A percentile compares a stretch with the other conserved stretches of the same genome.
phyloP scores from a whole-genome alignment of 2,113 vertebrate species.

The Struthio camelus region DNA sequence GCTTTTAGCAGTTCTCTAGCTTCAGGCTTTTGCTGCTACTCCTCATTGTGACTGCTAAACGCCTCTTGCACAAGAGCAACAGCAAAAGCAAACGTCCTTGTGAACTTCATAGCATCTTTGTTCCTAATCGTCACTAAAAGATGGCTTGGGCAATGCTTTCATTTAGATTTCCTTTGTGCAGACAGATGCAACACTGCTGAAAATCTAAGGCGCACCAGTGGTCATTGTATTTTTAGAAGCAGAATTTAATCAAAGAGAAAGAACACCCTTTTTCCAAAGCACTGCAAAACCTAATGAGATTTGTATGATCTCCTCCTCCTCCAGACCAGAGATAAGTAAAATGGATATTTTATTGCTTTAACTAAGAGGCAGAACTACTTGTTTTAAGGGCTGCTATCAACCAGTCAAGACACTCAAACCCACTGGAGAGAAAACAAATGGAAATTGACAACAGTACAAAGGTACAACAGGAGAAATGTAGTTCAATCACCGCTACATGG shows the following conservation, averaged over 20 bases:
- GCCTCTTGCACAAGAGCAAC: not conserved
- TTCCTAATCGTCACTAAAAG: not conserved
- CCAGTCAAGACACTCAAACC: not conserved
- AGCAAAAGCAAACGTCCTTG: not conserved
- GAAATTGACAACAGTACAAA: not conserved
- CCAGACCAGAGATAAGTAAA: not conserved
- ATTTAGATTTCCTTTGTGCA: not conserved
- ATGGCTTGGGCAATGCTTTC: not conserved
- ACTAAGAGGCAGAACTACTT: not conserved
- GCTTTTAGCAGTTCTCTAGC: not conserved
- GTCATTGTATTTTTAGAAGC: not conserved
- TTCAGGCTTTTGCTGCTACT: not conserved
- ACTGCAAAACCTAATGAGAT: not conserved
- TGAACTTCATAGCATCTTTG: not conserved
- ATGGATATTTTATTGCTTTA: not conserved
- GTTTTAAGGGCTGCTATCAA: not conserved
- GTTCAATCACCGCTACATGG: not conserved
- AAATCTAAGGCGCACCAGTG: not conserved
- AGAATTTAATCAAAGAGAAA: not conserved
- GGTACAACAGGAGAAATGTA: not conserved
- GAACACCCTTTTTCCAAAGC: not conserved
- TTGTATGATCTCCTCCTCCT: not conserved
- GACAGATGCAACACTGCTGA: not conserved
- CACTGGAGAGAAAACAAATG: not conserved
- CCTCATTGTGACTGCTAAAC: not conserved